Evolutionary conservation across 2,797 vertebrate genomes (phyloP), one percentile per base, ranked within the genome.

Genomic region (Psittacula derbiana): DNA sequence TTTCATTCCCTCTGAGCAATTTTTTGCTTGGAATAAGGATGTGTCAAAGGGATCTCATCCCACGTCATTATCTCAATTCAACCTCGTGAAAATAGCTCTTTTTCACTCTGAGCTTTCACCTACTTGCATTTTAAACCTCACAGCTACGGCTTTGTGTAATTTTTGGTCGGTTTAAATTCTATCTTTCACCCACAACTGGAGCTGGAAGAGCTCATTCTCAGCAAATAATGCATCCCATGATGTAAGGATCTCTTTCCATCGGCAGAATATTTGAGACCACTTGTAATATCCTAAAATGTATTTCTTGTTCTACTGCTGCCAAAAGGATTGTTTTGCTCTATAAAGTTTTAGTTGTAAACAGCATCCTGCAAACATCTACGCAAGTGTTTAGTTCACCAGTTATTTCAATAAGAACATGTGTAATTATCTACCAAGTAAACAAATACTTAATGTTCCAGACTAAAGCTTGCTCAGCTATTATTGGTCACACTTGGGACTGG

Each of bases 401-500:
- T 91, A 78, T 33, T 92, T 69, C 50, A 75, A 6, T 65, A 81
- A 91, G 43, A 57, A 53, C 38, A 67, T 71, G 53, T 61, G 38
- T 74, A 86, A 88, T 94, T 93, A 82, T 61, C 55, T 74, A 46
- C 12, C 16, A 73, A 91, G 23, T 76, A 92, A 93, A 88, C 62
- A 92, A 86, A 86, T 55, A 70, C 31, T 72, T 70, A 16, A 49
- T 78, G 40, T 92, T 91, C 74, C 72, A 93, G 64, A 38, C 57
- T 70, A 49, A 92, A 49, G 43, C 78, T 91, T 96, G 71, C 52
- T 91, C 44, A 82, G 80, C 80, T 91, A 11, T 74, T 92, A 69
- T 24, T 41, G 61, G 53, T 81, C 84, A 55, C 2, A 1, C 23
- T 5, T 87, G 84, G 71, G 69, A 94, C 31, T 71, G n/a, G 20